Conservation (phyloP, 2,888 invertebrate species). For the Macrosiphum euphorbiae region DNA sequence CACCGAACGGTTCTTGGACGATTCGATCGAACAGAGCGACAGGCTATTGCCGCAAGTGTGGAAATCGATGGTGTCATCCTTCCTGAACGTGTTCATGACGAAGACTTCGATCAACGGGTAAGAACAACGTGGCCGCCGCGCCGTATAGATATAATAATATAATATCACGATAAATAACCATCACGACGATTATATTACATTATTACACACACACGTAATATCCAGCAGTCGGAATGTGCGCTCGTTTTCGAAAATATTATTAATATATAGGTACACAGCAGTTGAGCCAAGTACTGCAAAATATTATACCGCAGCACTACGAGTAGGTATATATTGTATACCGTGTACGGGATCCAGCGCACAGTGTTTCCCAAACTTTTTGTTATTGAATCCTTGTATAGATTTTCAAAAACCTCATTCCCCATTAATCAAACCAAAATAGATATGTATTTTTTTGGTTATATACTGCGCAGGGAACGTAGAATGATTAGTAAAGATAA, state of each 20-base stretch:
- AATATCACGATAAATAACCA: neutral
- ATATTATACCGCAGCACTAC: neutral
- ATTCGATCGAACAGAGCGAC: constrained; percentile 84
- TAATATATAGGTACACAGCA: neutral
- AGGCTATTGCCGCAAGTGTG: constrained; percentile 91
- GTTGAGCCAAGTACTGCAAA: neutral
- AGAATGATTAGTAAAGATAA: neutral
- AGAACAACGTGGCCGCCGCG: constrained; percentile 69
- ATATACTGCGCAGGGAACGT: neutral
- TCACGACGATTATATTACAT: neutral
- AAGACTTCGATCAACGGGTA: constrained; percentile 96
- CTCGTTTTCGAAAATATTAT: neutral
- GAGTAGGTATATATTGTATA: neutral
- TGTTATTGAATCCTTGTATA: neutral
- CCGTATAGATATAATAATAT: neutral
- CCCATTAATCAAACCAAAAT: neutral
- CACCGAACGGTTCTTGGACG: constrained; percentile 80
- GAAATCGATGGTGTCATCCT: constrained; percentile 87
- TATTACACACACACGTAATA: neutral
- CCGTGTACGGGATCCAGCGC: too few species aligned
- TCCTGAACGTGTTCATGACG: constrained; percentile 91
- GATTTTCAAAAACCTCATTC: neutral
- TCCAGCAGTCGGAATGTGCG: neutral
- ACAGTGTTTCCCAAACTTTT: neutral
- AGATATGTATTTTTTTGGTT: neutral